These are phyloP conservation scores for Drosophila elegans DNA, from an alignment of 1,140 invertebrate species.

Conservation along the genomic window DNA sequence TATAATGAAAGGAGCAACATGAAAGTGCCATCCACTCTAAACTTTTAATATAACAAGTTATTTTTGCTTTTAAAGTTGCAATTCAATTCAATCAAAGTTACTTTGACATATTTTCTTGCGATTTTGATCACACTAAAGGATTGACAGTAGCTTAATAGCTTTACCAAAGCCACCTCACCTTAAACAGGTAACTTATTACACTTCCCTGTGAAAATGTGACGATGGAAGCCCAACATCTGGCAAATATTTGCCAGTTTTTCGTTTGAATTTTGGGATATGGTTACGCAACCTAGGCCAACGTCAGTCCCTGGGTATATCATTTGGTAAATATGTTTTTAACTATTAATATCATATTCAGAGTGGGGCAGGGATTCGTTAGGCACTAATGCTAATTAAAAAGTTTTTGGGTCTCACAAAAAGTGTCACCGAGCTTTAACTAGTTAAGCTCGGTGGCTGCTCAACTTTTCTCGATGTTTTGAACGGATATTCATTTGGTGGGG, in stretches of 20 bases:
- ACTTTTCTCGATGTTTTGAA: slow-evolving; percentile 23
- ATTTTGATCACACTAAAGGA: slow-evolving; percentile 34
- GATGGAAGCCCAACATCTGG: slow-evolving; percentile 42
- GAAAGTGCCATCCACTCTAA: no score
- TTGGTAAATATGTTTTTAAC: slow-evolving; percentile 42
- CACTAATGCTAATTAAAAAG: slow-evolving; percentile 70
- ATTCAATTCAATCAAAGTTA: background rate
- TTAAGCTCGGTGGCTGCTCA: slow-evolving; percentile 15
- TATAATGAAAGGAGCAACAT: no score
- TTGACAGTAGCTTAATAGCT: slow-evolving; percentile 22
- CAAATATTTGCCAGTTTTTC: slow-evolving; percentile 68
- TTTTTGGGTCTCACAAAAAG: slow-evolving; percentile 40
- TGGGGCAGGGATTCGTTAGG: slow-evolving; percentile 32
- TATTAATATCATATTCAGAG: slow-evolving; percentile 31
- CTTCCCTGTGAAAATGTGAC: slow-evolving; percentile 12
- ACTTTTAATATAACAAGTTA: no score
- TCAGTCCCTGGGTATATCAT: slow-evolving; percentile 7
- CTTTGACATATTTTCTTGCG: background rate
- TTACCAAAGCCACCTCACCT: slow-evolving; percentile 25
- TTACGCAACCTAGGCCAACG: slow-evolving; percentile 28
- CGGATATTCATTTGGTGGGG: slow-evolving; percentile 10
- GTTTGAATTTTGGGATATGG: slow-evolving; percentile 54
- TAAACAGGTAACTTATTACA: slow-evolving; percentile 18
- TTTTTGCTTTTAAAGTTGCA: no score
- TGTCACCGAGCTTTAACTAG: slow-evolving; percentile 24